phyloP scores from a whole-genome alignment of 2,888 invertebrate genomes.

The Dendrolimus pini region DNA sequence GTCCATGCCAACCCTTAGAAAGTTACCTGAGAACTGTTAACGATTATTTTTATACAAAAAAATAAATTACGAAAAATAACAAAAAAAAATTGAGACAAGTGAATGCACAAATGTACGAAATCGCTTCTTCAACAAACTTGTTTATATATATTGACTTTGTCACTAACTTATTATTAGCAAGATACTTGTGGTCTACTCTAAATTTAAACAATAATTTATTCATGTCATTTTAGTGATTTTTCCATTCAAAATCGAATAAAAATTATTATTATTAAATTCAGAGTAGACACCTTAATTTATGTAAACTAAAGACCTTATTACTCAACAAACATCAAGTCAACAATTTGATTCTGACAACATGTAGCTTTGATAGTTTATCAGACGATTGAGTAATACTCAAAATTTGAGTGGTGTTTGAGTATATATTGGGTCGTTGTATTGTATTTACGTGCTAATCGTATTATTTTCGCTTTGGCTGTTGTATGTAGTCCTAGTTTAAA shows the following conservation, averaged over 20 bases:
- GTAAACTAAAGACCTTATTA: neutral
- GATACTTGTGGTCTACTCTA: slow-evolving; percentile 7
- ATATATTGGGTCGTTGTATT: slow-evolving; percentile 21
- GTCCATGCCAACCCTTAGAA: slow-evolving; percentile 45
- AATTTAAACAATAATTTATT: slow-evolving; percentile 16
- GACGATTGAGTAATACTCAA: neutral
- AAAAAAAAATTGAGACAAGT: slow-evolving; percentile 45
- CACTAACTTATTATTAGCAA: slow-evolving; percentile 22
- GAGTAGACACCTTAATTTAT: neutral
- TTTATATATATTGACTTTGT: slow-evolving; percentile 69
- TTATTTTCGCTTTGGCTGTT: slow-evolving; percentile 71
- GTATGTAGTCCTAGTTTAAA: slow-evolving; percentile 64
- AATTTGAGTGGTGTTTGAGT: slow-evolving; percentile 3
- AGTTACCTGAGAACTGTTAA: slow-evolving; percentile 30
- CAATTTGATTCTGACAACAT: neutral
- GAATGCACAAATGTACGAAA: slow-evolving; percentile 64
- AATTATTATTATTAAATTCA: neutral
- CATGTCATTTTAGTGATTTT: too few relatives aligned
- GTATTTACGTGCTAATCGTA: slow-evolving; percentile 54
- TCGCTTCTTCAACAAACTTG: slow-evolving; percentile 56
- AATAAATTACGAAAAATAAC: slow-evolving; percentile 44
- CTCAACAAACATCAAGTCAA: neutral
- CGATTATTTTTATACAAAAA: slow-evolving; percentile 62
- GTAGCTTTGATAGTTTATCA: neutral
- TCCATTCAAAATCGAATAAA: too few relatives aligned